A percentile compares a stretch with the other conserved stretches of the same genome.
Conservation (phyloP, 2,113 vertebrate species). For the Aramus guarauna region DNA sequence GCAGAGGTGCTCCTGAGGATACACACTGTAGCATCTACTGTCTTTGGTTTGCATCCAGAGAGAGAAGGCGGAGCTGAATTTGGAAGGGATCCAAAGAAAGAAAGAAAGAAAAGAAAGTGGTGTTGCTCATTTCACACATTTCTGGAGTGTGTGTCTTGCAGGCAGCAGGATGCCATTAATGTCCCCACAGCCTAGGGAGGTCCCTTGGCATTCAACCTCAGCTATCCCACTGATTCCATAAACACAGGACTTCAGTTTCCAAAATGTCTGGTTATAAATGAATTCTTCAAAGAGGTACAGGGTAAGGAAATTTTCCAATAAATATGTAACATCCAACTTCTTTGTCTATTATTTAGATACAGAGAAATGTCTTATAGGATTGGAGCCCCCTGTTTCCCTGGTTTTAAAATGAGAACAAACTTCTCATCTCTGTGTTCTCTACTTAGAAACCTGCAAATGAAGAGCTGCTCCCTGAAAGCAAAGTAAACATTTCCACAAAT, state of each 20-base stretch:
- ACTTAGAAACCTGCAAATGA: background rate
- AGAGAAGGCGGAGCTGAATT: conserved; percentile 21
- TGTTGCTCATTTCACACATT: conserved; percentile 63
- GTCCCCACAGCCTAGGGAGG: background rate
- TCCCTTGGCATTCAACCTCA: background rate
- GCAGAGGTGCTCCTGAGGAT: conserved; percentile 62
- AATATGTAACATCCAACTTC: background rate
- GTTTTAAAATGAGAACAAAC: background rate
- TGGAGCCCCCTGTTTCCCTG: background rate
- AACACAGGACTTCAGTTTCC: background rate
- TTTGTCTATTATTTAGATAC: conserved; percentile 27
- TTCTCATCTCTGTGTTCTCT: background rate
- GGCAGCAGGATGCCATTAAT: conserved; percentile 25
- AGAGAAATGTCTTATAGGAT: conserved; percentile 22
- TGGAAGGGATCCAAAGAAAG: conserved; percentile 15
- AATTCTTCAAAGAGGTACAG: background rate
- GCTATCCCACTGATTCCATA: conserved; percentile 20
- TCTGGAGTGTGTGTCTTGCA: conserved; percentile 35
- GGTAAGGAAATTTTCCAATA: background rate
- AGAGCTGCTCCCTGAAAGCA: background rate
- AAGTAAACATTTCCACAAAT: background rate
- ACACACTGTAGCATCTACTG: conserved; percentile 24
- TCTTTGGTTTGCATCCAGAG: conserved; percentile 47
- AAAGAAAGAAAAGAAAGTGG: conserved; percentile 38
- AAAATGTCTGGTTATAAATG: conserved; percentile 29